Evolutionary conservation across 2,888 invertebrate genomes (phyloP), one percentile per base, ranked within the genome.

Genomic region (Mesochorus sp.): DNA sequence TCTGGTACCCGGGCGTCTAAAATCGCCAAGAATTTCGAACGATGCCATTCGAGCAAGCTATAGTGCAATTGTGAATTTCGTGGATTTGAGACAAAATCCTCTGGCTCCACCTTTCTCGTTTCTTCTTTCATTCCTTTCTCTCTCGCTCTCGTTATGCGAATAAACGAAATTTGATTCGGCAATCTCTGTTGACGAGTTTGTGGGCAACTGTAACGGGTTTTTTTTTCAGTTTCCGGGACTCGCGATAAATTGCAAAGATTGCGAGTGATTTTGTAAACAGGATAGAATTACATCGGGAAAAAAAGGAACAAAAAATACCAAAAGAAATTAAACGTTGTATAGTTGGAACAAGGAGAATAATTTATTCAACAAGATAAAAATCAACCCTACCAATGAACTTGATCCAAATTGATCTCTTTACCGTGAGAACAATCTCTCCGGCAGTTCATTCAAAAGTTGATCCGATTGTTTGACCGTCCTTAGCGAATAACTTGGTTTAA

Each of bases 121-220:
- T 14, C 8, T 34, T 55, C 39, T 44, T 42, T 77, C 71, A 70
- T 80, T 68, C 71, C 39, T 49, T 42, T 62, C 68, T 76, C 73
- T 80, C 59, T n/a, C n/a, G n/a, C n/a, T n/a, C n/a, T n/a, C n/a
- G n/a, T n/a, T n/a, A n/a, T n/a, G 57, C 67, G 62, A 53, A 72
- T 26, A 76, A 31, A 53, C 77, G 42, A 74, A 47, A 80, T 79
- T 74, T 76, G 73, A 83, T 81, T 81, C 80, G 73, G n/a, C 76
- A 83, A 82, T 82, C 83, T 80, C 71, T 78, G 64, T 83, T 71
- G 79, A 80, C 79, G 14, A 17, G 42, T 26, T 14, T 10, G 10
- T 31, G 28, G n/a, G 21, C 19, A 37, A n/a, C 19, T 37, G 55
- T 19, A 21, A 21, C 21, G 34, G 34, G n/a, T n/a, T n/a, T n/a